phyloP scores from a whole-genome alignment of 2,888 invertebrate genomes.

The Epirrita christyi region DNA sequence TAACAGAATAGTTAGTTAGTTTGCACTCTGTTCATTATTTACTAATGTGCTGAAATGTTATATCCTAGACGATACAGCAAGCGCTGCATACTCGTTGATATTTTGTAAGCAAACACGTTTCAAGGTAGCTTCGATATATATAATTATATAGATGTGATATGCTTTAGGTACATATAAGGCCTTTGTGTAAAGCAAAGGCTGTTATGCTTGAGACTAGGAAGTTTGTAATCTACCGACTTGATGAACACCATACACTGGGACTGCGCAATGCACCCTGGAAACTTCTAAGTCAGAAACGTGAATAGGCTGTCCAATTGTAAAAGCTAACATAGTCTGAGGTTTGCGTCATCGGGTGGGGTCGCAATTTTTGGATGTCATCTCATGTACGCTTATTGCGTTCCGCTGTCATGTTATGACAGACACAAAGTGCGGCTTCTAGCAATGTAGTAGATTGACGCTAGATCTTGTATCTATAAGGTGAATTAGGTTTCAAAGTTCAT shows the following conservation, averaged over 20 bases:
- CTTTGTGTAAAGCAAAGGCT: not conserved
- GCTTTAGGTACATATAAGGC: constrained; percentile 10
- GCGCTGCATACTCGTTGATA: constrained; percentile 38
- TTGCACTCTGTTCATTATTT: not conserved
- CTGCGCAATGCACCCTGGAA: not conserved
- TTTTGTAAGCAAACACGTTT: constrained; percentile 17
- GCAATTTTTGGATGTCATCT: too few relatives aligned
- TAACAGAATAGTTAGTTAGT: not conserved
- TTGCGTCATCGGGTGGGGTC: too few relatives aligned
- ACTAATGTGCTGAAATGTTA: constrained; percentile 27
- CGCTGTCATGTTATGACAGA: too few relatives aligned
- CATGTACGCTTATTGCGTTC: too few relatives aligned
- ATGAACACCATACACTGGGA: not conserved
- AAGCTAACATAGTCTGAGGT: too few relatives aligned
- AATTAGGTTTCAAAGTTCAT: too few relatives aligned
- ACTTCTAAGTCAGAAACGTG: too few relatives aligned
- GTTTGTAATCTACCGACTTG: not conserved
- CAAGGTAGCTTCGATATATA: constrained; percentile 18
- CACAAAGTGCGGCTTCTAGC: too few relatives aligned
- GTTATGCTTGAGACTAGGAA: not conserved
- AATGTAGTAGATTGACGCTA: too few relatives aligned
- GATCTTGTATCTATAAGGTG: too few relatives aligned
- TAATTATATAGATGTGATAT: constrained; percentile 23
- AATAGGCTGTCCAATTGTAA: too few relatives aligned
- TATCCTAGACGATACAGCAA: constrained; percentile 43